Evolutionary conservation across 2,797 vertebrate genomes (phyloP).

Genomic region (Sarcophilus harrisii): DNA sequence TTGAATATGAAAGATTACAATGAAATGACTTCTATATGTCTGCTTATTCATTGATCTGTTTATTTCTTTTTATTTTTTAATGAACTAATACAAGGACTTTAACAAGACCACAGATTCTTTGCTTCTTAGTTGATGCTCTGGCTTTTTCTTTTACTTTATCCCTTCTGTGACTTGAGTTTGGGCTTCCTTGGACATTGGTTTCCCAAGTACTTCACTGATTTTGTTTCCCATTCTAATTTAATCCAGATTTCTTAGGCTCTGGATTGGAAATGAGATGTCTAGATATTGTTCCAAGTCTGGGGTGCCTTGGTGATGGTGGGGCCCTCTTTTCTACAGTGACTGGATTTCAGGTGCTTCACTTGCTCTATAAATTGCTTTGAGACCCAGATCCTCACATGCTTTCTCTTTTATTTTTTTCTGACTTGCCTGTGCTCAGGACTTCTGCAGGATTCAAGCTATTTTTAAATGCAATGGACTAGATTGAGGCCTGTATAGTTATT

Average conservation of each 20-base stretch:
- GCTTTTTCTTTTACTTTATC: neutral
- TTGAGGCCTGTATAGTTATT: neutral
- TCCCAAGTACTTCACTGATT: neutral
- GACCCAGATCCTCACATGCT: neutral
- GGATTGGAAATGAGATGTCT: neutral
- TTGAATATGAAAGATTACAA: neutral
- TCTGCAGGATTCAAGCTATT: neutral
- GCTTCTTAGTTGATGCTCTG: neutral
- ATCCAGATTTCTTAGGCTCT: neutral
- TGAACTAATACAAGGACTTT: neutral
- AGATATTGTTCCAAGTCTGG: neutral
- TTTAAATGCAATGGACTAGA: neutral
- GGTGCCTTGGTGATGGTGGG: neutral
- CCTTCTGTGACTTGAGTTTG: neutral
- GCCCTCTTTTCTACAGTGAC: neutral
- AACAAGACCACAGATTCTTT: neutral
- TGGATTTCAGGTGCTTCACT: neutral
- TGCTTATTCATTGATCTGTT: neutral
- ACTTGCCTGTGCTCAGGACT: neutral
- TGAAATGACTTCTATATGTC: neutral
- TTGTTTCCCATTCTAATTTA: neutral
- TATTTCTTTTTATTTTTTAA: neutral
- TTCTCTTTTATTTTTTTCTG: neutral
- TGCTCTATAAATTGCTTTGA: neutral
- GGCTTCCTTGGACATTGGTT: neutral